Evolutionary conservation across 2,888 invertebrate species (phyloP).

Genomic region (Phaedon cochleariae): DNA sequence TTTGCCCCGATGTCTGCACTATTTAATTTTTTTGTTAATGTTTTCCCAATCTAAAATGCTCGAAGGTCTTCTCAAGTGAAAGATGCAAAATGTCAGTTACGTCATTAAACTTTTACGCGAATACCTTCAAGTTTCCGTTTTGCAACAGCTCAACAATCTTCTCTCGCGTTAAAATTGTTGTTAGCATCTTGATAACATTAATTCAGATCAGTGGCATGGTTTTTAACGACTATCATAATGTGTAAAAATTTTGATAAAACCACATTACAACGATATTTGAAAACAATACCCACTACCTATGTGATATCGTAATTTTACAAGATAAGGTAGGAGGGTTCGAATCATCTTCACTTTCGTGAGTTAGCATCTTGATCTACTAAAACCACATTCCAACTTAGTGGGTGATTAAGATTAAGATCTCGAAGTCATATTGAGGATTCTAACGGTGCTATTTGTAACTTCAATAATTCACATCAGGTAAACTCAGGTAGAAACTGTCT

Average conservation of each 20-base stretch:
- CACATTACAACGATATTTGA: no score
- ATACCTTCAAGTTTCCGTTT: no score
- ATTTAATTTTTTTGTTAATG: not conserved
- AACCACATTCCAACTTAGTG: not conserved
- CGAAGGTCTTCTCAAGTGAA: constrained; percentile 38
- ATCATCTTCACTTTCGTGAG: not conserved
- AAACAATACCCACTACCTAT: no score
- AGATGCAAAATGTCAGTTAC: constrained; percentile 48
- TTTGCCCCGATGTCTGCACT: not conserved
- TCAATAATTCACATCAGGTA: constrained; percentile 1
- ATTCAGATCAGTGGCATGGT: constrained; percentile 17
- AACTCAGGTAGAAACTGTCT: constrained; percentile 12
- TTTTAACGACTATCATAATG: constrained; percentile 5
- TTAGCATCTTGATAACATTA: constrained; percentile 25
- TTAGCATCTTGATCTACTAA: not conserved
- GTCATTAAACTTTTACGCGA: constrained; percentile 38
- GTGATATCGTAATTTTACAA: no score
- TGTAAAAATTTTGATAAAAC: not conserved
- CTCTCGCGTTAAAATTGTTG: constrained; percentile 17
- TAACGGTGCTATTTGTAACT: constrained; percentile 11
- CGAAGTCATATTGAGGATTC: constrained; percentile 1
- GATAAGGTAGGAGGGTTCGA: no score
- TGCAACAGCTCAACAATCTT: constrained; percentile 30
- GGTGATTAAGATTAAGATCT: constrained; percentile 1
- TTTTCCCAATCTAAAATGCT: constrained; percentile 13